Evolutionary conservation across 2,113 vertebrate genomes (phyloP).

Genomic region (Lepisosteus oculatus): DNA sequence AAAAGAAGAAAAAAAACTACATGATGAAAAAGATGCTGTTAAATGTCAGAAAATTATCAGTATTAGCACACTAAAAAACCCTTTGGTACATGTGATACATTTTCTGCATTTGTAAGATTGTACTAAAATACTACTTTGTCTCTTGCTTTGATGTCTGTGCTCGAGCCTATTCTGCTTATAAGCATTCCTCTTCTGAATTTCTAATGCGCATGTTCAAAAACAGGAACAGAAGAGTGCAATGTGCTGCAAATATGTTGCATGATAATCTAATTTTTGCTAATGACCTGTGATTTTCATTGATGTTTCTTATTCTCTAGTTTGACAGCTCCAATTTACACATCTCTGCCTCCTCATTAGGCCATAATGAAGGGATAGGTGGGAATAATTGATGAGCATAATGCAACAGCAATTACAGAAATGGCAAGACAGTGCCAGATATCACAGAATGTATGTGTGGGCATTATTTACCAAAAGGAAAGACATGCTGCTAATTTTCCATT

Average conservation of each 20-base stretch:
- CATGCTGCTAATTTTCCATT: not conserved
- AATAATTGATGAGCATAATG: not conserved
- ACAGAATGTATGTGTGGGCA: not conserved
- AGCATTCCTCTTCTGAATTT: not conserved
- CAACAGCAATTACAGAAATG: not conserved
- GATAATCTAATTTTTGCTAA: conserved; percentile 7
- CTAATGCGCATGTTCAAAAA: not conserved
- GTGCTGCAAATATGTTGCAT: not conserved
- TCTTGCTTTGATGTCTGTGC: not conserved
- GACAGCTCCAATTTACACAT: conserved; percentile 14
- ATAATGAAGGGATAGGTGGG: conserved; percentile 14
- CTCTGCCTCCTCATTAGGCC: conserved; percentile 22
- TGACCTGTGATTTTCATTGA: conserved; percentile 8
- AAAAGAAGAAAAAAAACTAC: not conserved
- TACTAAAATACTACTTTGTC: too few relatives aligned
- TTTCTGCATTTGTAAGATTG: too few relatives aligned
- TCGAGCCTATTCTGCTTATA: not conserved
- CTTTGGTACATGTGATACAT: too few relatives aligned
- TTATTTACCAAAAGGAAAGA: not conserved
- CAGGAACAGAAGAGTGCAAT: not conserved
- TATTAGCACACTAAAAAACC: not conserved
- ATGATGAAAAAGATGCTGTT: not conserved
- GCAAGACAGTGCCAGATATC: not conserved
- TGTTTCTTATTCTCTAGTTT: conserved; percentile 9
- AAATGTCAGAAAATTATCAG: not conserved